Evolutionary conservation across 2,113 vertebrate species (phyloP).

Genomic region (Siniperca knerii): DNA sequence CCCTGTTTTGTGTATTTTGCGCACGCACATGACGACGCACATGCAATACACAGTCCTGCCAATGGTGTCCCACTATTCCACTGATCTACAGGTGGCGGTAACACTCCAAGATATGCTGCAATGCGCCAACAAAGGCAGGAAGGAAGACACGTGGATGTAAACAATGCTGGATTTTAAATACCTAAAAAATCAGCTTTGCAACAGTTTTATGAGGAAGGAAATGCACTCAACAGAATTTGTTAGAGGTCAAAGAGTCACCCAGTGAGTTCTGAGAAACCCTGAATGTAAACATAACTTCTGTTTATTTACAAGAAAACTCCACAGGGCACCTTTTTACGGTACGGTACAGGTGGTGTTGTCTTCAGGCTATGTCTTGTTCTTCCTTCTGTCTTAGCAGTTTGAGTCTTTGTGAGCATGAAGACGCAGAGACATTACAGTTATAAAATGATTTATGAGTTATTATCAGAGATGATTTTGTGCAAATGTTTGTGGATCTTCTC

Average conservation of each 20-base stretch:
- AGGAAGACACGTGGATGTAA: too few relatives aligned
- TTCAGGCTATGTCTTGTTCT: too few relatives aligned
- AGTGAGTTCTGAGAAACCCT: background rate
- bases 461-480: background rate
- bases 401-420: background rate
- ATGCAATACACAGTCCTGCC: too few relatives aligned
- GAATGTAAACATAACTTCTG: background rate
- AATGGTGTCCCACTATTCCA: too few relatives aligned
- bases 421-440: background rate
- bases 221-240: background rate
- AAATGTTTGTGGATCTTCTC: constrained; percentile 24
- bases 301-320: background rate
- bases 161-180: too few relatives aligned
- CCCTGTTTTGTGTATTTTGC: too few relatives aligned
- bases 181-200: background rate
- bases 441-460: background rate
- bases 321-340: background rate
- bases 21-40: too few relatives aligned
- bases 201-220: background rate
- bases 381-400: background rate
- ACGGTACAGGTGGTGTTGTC: too few relatives aligned
- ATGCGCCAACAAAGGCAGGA: too few relatives aligned
- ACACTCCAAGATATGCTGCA: too few relatives aligned
- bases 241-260: background rate
- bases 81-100: too few relatives aligned